phyloP scores from a whole-genome alignment of 2,113 vertebrate genomes.

The Tricholaema leucomelas region DNA sequence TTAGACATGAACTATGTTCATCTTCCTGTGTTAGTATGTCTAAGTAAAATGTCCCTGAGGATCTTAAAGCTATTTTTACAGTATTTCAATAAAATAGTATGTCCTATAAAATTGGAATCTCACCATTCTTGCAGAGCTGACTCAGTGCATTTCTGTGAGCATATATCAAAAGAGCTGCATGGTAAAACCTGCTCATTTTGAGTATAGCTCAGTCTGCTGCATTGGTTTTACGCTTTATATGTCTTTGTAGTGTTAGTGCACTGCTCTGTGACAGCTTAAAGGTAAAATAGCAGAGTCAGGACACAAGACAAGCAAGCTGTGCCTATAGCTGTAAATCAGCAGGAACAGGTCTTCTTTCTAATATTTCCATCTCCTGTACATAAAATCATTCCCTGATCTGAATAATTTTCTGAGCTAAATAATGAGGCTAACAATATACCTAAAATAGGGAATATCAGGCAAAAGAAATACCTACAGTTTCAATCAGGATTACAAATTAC shows the following conservation, averaged over 20 bases:
- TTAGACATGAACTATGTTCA: not conserved
- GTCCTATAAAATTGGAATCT: not conserved
- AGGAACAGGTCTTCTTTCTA: not conserved
- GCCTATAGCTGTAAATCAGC: not conserved
- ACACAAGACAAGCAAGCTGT: not conserved
- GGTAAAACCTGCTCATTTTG: conserved; percentile 1
- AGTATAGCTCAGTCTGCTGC: not conserved
- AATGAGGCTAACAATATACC: not conserved
- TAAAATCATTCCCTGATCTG: not conserved
- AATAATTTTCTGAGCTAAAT: conserved; percentile 23
- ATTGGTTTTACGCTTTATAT: not conserved
- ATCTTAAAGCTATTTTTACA: not conserved
- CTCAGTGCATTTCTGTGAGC: not conserved
- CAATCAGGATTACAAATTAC: conserved; percentile 26
- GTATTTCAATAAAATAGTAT: not conserved
- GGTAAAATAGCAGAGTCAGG: not conserved
- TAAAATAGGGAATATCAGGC: conserved; percentile 9
- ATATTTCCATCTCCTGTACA: not conserved
- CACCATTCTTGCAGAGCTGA: not conserved
- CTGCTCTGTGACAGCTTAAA: conserved; percentile 16
- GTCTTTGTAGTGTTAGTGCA: conserved; percentile 31
- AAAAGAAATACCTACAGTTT: conserved; percentile 33
- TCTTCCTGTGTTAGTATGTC: not conserved
- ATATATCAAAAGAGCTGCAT: not conserved
- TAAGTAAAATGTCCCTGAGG: not conserved